phyloP scores from a whole-genome alignment of 2,113 vertebrate species.

The Megaceryle torquata region DNA sequence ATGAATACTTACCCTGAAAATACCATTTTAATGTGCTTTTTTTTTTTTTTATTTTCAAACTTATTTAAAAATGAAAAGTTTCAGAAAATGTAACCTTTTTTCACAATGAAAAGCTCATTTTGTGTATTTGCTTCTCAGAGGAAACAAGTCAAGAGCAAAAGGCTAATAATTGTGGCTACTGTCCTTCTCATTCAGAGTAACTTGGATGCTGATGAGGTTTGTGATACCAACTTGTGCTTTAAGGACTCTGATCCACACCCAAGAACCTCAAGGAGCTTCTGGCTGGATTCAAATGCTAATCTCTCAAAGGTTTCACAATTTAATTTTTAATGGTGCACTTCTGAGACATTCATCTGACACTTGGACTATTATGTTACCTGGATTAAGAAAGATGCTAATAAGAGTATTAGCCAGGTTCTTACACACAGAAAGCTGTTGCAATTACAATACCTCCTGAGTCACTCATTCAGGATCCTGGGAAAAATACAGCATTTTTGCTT shows the following conservation, averaged over 20 bases:
- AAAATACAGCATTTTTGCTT: slow-evolving; percentile 19
- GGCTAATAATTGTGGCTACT: not conserved
- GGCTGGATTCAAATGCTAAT: slow-evolving; percentile 67
- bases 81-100: slow-evolving; percentile 7
- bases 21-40: not conserved
- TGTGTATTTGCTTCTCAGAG: not conserved
- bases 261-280: slow-evolving; percentile 62
- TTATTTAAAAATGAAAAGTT: slow-evolving; percentile 12
- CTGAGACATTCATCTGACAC: slow-evolving; percentile 70
- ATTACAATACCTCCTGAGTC: slow-evolving; percentile 59
- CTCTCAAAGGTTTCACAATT: slow-evolving; percentile 70
- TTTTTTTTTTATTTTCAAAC: not conserved
- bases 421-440: slow-evolving; percentile 65
- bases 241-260: slow-evolving; percentile 37
- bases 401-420: slow-evolving; percentile 69
- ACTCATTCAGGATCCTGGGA: slow-evolving; percentile 45
- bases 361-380: slow-evolving; percentile 68
- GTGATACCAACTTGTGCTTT: slow-evolving; percentile 18
- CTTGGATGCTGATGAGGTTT: slow-evolving; percentile 17
- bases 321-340: slow-evolving; percentile 78
- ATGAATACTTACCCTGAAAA: not conserved
- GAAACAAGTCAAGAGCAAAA: not conserved
- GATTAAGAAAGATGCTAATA: slow-evolving; percentile 71
- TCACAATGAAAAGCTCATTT: not conserved
- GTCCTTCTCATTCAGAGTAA: slow-evolving; percentile 33